A percentile compares a stretch with the other conserved stretches of the same genome.
Evolutionary conservation across 2,888 invertebrate species (phyloP).

Genomic region (Polydesmus complanatus): DNA sequence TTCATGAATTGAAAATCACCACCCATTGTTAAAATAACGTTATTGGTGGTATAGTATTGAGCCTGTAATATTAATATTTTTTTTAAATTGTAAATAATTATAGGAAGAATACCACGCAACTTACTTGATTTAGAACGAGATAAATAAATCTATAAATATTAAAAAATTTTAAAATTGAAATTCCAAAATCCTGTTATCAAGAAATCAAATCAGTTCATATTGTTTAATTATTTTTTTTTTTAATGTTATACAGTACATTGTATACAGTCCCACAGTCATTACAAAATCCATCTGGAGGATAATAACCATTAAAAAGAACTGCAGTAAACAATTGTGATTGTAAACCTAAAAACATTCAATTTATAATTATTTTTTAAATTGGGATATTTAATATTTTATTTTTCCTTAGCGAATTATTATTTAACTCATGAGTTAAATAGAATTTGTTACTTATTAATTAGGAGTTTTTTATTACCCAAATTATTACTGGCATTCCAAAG

Average conservation of each 20-base stretch:
- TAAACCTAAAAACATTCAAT: constrained; percentile 29
- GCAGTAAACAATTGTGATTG: constrained; percentile 66
- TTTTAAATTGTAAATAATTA: no score
- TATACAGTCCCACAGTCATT: constrained; percentile 52
- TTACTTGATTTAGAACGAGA: constrained; percentile 15
- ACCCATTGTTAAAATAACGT: constrained; percentile 78
- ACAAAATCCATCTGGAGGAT: constrained; percentile 79
- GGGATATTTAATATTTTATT: neutral
- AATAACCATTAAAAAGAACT: constrained; percentile 63
- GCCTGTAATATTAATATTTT: constrained; percentile 32
- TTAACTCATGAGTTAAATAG: no score
- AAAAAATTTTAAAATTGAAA: neutral
- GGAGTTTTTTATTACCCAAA: no score
- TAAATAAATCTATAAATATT: constrained; percentile 4
- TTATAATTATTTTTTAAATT: neutral
- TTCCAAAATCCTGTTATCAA: no score
- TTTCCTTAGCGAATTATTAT: no score
- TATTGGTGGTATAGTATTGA: constrained; percentile 47
- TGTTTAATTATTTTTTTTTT: neutral
- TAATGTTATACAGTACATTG: neutral
- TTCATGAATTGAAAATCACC: constrained; percentile 77
- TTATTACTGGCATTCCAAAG: constrained; percentile 60
- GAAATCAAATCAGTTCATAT: no score
- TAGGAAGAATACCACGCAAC: no score
- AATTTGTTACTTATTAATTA: no score